phyloP scores from a whole-genome alignment of 1,140 invertebrate species.

The Neodiprion pinetum region DNA sequence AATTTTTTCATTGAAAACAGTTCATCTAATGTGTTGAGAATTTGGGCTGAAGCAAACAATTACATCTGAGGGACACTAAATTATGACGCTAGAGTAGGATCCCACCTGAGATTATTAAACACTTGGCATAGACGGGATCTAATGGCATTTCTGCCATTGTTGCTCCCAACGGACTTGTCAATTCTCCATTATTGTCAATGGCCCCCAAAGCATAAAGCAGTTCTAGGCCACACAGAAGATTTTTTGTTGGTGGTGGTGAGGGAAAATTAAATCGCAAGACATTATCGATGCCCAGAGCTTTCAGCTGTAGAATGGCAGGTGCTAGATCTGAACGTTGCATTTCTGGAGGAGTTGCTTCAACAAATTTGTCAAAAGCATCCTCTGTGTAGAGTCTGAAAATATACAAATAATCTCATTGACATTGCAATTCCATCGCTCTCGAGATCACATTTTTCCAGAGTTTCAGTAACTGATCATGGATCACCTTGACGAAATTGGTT shows the following conservation, averaged over 20 bases:
- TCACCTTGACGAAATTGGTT: not conserved
- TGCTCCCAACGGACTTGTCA: conserved; percentile 83
- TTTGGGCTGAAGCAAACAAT: conserved; percentile 12
- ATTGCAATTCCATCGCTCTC: conserved; percentile 14
- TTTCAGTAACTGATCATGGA: conserved; percentile 11
- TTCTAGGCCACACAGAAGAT: conserved; percentile 87
- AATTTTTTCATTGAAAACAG: not conserved
- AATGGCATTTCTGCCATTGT: conserved; percentile 95
- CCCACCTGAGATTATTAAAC: conserved; percentile 80
- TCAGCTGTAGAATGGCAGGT: conserved; percentile 87
- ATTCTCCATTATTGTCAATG: conserved; percentile 78
- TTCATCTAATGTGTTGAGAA: not conserved
- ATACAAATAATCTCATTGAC: conserved; percentile 28
- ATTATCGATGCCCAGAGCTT: conserved; percentile 95
- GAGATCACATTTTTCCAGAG: not conserved
- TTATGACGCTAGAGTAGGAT: conserved; percentile 16
- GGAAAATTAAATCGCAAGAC: conserved; percentile 85
- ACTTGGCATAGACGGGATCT: conserved; percentile 86
- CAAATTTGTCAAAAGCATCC: conserved; percentile 75
- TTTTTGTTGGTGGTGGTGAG: conserved; percentile 87
- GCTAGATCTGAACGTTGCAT: conserved; percentile 91
- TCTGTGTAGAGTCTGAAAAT: conserved; percentile 78
- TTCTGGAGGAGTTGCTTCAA: conserved; percentile 82
- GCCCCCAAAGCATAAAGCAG: conserved; percentile 87
- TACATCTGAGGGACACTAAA: not conserved